Evolutionary conservation across 2,797 vertebrate species (phyloP).

Genomic region (Lepilemur septentrionalis): DNA sequence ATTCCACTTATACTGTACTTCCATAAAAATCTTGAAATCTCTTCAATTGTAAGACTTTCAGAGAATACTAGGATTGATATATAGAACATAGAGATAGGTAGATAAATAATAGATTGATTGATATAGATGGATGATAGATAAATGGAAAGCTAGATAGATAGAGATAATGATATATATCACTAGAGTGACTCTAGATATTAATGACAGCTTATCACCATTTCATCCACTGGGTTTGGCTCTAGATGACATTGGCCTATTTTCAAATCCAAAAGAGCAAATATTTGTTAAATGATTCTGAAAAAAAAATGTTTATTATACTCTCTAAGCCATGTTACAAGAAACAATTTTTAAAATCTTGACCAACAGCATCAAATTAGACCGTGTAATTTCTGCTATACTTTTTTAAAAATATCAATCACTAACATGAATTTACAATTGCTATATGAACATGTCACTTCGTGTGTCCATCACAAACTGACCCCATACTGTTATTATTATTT

Average conservation of each 20-base stretch:
- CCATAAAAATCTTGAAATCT: neutral
- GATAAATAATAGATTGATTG: neutral
- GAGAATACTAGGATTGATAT: neutral
- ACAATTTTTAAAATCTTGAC: neutral
- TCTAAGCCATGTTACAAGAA: neutral
- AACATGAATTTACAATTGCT: neutral
- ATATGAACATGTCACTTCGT: neutral
- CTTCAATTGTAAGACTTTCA: neutral
- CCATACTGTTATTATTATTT: neutral
- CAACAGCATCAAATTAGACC: neutral
- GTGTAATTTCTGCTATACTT: neutral
- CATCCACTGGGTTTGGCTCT: neutral
- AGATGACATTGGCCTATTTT: neutral
- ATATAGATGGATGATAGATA: neutral
- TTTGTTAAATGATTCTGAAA: neutral
- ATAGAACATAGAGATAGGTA: neutral
- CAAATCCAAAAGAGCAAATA: neutral
- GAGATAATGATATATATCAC: neutral
- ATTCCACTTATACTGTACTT: neutral
- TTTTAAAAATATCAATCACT: neutral
- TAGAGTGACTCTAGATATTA: neutral
- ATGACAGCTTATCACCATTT: neutral
- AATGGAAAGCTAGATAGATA: neutral
- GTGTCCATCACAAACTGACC: neutral
- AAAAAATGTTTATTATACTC: neutral